Evolutionary conservation across 1,140 invertebrate species (phyloP), one percentile per base, ranked within the genome.

Genomic region (Drosophila insularis): DNA sequence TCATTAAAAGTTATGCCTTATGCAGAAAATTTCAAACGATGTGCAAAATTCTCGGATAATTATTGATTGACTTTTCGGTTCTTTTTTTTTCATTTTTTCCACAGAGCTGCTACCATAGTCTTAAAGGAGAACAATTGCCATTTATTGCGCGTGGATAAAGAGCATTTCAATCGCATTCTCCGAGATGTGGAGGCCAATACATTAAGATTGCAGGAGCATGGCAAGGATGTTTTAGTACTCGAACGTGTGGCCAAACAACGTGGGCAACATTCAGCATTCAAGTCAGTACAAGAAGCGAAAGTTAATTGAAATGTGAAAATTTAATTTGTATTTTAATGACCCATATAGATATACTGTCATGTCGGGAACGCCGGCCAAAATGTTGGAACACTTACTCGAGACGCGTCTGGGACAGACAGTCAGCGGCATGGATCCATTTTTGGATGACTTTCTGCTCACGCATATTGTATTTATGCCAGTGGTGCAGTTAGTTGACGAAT

Each of bases 101-200:
- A 56, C 90, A 96, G 96, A 91, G 96, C 97, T 65, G 97, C 97
- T 2, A 97, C 97, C 11, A 97, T 98, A 69, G 94, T 97, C 6
- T 93, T 97, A 5, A 93, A 95, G 76, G 96, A 98, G 90, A 95
- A 97, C 90, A 96, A 97, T 92, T 97, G 96, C 78, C 96, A 97
- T 90, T 96, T 98, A 86, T 92, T 98, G 32, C 93, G 96, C 32
- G 97, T 98, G 1, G 97, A 98, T 91, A 98, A 98, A 92, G 95
- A 97, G 64, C 95, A 97, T 90, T 98, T 98, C 91, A 97, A 97
- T 92, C 93, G 96, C 74, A 97, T 97, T 63, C 92, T 97, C 39
- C 92, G 95, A 73, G 97, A 98, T 93, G 96, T 97, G 6, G 97
- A 98, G 92, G 96, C 97, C 13, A 98, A 98, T 90, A 98, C 97